Conservation (phyloP, 2,113 vertebrate genomes). For the Zapus hudsonius region DNA sequence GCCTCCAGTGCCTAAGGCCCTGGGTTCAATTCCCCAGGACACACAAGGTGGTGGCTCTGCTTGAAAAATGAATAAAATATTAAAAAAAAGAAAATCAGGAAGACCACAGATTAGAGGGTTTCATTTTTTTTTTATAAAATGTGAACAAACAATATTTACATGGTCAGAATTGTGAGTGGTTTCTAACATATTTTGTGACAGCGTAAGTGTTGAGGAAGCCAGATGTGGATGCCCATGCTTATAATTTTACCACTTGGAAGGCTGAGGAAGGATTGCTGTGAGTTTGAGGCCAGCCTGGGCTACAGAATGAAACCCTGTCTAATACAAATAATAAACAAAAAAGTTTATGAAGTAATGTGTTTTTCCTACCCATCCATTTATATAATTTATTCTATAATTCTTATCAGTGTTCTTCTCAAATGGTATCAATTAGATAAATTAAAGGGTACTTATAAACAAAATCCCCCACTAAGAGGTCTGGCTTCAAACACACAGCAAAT, state of each 20-base stretch:
- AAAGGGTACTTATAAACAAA: conserved; percentile 6
- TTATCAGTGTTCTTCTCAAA: neutral
- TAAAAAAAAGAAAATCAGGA: neutral
- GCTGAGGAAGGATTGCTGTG: neutral
- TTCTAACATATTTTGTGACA: neutral
- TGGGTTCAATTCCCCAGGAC: no score
- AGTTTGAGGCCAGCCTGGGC: neutral
- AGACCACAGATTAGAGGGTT: neutral
- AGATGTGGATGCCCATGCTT: neutral
- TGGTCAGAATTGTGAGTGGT: neutral
- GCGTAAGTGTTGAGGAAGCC: neutral
- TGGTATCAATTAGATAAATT: neutral
- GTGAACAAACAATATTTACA: neutral
- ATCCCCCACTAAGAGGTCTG: neutral
- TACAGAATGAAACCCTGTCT: no score
- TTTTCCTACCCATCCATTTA: neutral
- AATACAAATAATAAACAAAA: neutral
- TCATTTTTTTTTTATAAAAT: conserved; percentile 20
- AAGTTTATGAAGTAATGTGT: neutral
- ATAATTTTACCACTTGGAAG: neutral
- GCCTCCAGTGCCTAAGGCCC: no score
- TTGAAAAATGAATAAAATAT: no score
- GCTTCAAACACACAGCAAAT: neutral
- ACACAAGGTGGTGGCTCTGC: no score
- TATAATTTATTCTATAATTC: neutral